Conservation (phyloP, 1,140 invertebrate genomes). For the Trachymyrmex septentrionalis region DNA sequence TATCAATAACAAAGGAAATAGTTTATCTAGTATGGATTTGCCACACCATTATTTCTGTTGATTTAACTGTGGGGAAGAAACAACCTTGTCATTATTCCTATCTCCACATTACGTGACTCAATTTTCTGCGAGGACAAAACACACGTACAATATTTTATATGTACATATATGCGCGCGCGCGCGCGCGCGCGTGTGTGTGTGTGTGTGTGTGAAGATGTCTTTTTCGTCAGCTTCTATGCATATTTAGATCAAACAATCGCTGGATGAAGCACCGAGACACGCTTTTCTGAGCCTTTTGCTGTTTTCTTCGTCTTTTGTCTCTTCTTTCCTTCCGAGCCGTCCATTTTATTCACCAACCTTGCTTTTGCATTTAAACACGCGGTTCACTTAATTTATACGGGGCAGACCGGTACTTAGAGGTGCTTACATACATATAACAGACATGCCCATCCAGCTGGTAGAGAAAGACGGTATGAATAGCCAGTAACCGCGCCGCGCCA, state of each 20-base stretch:
- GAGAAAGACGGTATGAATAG: constrained; percentile 41
- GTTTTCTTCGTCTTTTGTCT: constrained; percentile 19
- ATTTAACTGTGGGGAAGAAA: background rate
- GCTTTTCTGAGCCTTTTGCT: background rate
- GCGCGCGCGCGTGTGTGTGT: no score
- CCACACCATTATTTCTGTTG: background rate
- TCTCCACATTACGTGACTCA: constrained; percentile 52
- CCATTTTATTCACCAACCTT: constrained; percentile 56
- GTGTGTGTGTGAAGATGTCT: background rate
- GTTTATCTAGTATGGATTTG: background rate
- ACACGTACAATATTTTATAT: background rate
- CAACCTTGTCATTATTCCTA: constrained; percentile 3
- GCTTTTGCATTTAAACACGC: constrained; percentile 73
- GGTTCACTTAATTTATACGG: constrained; percentile 70
- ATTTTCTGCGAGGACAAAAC: constrained; percentile 10
- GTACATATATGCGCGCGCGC: no score
- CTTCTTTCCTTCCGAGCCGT: background rate
- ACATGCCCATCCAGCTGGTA: constrained; percentile 39
- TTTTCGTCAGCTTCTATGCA: constrained; percentile 35
- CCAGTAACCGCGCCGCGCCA: constrained; percentile 14
- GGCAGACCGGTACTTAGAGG: constrained; percentile 40
- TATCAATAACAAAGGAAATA: constrained; percentile 7
- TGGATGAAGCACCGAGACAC: constrained; percentile 25
- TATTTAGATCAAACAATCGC: constrained; percentile 61
- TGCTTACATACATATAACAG: constrained; percentile 40